Evolutionary conservation across 2,797 vertebrate species (phyloP), one percentile per base, ranked within the genome.

Genomic region (Malurus leucopterus): DNA sequence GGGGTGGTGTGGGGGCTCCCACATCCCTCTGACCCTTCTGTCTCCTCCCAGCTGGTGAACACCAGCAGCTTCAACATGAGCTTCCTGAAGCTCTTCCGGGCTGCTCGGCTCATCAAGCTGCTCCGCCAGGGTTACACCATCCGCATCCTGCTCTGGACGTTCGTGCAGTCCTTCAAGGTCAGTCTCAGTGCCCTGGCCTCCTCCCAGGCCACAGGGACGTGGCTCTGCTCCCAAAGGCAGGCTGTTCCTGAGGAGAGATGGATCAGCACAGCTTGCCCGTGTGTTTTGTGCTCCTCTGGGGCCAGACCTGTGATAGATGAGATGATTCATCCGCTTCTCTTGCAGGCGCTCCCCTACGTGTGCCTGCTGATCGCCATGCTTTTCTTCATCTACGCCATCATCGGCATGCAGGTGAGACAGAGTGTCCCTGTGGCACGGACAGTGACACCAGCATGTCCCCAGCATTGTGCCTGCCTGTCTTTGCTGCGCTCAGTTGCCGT

Each of bases 301-400:
- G 51, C 54, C 51, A 70, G 61, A 62, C 24, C 26, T 79, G 41
- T 68, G 73, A 53, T 73, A 53, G 89, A 79, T 34, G 58, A 82
- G 49, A 23, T 70, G 74, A 88, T 46, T 95, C 58, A 84, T 72
- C 46, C 81, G 67, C 71, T 88, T 95, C 40, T 95, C 69, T 97
- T 96, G 54, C 92, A 99, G 99, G 99, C 99, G 18, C 97, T 99
- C 65, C 99, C 99, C 27, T 99, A 99, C 0, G 99, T 99, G 86
- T 99, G 99, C 96, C 98, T 99, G 73, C 97, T 99, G 96, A 99
- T 99, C 13, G 99, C 99, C 76, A 99, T 99, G 99, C 98, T 99
- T 46, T 99, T 99, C 97, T 99, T 99, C 97, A 99, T 99, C 96
- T 99, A 99, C 2, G 99, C 99, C 50, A 99, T 99, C 93, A 99